Evolutionary conservation across 53 echinoderm and acorn worm species (phyloP).

Genomic region (Antedon mediterranea): DNA sequence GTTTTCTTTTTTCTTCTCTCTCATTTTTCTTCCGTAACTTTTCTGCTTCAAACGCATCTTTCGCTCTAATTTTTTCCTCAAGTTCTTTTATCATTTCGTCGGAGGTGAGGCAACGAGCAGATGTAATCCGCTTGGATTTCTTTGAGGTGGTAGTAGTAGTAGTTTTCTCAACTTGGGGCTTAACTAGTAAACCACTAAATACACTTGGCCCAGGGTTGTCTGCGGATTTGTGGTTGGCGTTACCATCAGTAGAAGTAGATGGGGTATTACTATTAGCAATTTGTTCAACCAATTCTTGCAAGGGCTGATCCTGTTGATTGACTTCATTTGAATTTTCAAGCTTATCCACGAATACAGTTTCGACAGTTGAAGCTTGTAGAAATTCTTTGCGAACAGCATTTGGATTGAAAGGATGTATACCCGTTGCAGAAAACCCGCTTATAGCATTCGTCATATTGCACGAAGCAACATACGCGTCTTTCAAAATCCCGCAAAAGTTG

Average conservation of each 20-base stretch:
- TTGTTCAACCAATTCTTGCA: not conserved
- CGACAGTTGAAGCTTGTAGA: not conserved
- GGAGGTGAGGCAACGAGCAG: slow-evolving; percentile 10
- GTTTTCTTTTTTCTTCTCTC: no score
- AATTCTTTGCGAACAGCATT: no score
- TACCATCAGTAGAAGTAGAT: not conserved
- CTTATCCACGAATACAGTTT: not conserved
- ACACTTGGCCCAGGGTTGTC: not conserved
- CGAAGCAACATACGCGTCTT: slow-evolving; percentile 10
- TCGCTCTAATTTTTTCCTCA: slow-evolving; percentile 8
- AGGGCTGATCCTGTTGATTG: not conserved
- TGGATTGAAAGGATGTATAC: not conserved
- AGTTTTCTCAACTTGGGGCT: not conserved
- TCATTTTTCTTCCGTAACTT: no score
- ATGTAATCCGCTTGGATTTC: slow-evolving; percentile 2
- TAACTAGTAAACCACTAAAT: not conserved
- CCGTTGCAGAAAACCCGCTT: slow-evolving; percentile 10
- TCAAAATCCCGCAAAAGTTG: slow-evolving; percentile 16
- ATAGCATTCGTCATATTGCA: slow-evolving; percentile 3
- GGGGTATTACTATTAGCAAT: not conserved
- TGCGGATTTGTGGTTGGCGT: no score
- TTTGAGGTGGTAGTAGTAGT: not conserved
- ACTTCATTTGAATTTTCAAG: not conserved
- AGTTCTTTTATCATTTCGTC: slow-evolving; percentile 13
- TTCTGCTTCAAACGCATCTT: no score